These are phyloP conservation scores for Hirtodrosophila cameraria DNA, from an alignment of 2,888 invertebrate species.

Conservation along the genomic window DNA sequence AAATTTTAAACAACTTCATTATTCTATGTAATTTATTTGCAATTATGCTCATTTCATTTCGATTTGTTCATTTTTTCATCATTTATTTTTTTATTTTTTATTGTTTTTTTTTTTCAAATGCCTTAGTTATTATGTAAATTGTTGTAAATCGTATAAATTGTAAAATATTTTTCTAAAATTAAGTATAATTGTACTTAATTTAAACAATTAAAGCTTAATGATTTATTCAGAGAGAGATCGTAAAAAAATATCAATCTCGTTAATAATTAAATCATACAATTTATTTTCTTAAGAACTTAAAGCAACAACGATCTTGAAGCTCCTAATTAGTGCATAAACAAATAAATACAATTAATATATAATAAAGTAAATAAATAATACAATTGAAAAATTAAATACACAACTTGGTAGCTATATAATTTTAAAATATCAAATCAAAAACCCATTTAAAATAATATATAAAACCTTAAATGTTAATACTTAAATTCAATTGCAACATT, in stretches of 20 bases:
- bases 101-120: conserved; percentile 42
- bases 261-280: conserved; percentile 58
- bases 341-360: conserved; percentile 48
- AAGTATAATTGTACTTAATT: conserved; percentile 79
- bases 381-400: conserved; percentile 31
- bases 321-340: conserved; percentile 77
- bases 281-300: conserved; percentile 70
- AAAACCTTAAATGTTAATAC: conserved; percentile 51
- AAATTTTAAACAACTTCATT: conserved; percentile 43
- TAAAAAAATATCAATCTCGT: conserved; percentile 56
- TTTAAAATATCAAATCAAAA: conserved; percentile 48
- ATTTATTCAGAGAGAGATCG: conserved; percentile 45
- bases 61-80: conserved; percentile 25
- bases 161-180: conserved; percentile 71
- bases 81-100: conserved; percentile 16
- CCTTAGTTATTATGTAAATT: conserved; percentile 72
- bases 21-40: conserved; percentile 60
- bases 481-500: conserved; percentile 41
- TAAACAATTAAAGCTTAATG: conserved; percentile 44
- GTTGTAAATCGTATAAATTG: conserved; percentile 72
- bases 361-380: conserved; percentile 30
- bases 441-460: conserved; percentile 30
- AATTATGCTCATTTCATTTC: conserved; percentile 45
- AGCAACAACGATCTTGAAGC: conserved; percentile 80
- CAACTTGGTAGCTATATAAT: conserved; percentile 78